Percentiles rank a stretch among this genome's conserved stretches.
Evolutionary conservation across 35 echinoderm and acorn worm genomes (phyloP).

Genomic region (Chiridota heheva): DNA sequence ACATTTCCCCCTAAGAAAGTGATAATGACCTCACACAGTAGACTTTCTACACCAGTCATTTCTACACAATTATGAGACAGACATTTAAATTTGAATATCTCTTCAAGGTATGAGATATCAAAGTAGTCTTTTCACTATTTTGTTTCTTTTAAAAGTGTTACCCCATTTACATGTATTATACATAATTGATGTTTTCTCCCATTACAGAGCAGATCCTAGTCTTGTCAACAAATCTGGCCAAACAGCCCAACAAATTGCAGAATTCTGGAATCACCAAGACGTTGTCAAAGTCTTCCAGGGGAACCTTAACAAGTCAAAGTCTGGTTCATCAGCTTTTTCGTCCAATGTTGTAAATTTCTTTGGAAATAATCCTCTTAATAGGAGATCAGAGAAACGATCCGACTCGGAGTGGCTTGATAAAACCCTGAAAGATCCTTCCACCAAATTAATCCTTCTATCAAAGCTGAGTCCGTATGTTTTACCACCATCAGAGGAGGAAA

Average conservation of each 20-base stretch:
- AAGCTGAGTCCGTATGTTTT: constrained; percentile 64
- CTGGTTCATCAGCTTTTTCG: not conserved
- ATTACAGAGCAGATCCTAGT: constrained; percentile 58
- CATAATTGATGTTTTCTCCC: too few relatives aligned
- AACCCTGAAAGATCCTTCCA: constrained; percentile 36
- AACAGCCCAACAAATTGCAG: constrained; percentile 81
- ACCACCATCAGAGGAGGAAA: constrained; percentile 21
- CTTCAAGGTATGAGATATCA: too few relatives aligned
- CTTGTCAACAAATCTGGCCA: constrained; percentile 82
- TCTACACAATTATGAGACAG: too few relatives aligned
- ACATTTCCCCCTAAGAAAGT: too few relatives aligned
- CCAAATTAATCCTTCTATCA: constrained; percentile 62
- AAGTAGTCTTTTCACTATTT: not conserved
- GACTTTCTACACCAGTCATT: too few relatives aligned
- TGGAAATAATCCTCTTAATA: constrained; percentile 72
- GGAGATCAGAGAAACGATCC: constrained; percentile 42
- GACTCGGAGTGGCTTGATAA: constrained; percentile 73
- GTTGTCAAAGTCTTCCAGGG: constrained; percentile 16
- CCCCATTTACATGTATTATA: too few relatives aligned
- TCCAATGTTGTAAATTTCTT: constrained; percentile 77
- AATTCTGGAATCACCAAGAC: constrained; percentile 85
- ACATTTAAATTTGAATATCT: too few relatives aligned
- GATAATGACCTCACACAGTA: too few relatives aligned
- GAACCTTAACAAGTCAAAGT: constrained; percentile 1
- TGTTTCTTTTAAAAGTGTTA: too few relatives aligned